Conservation (phyloP, 2,888 invertebrate genomes). For the Ophion ellenae region DNA sequence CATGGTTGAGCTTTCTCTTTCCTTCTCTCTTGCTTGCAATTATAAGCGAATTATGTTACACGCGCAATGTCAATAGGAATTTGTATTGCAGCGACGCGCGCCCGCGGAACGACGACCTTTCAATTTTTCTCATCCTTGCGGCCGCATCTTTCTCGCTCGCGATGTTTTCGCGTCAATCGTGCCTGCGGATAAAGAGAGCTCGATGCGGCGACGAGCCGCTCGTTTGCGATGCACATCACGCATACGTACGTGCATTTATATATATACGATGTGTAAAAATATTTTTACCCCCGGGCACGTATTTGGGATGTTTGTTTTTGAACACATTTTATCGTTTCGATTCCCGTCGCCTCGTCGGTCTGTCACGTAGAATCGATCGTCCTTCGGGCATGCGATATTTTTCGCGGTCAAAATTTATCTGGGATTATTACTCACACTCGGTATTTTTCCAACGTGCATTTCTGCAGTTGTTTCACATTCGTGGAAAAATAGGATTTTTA, state of each 20-base stretch:
- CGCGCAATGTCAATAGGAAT: conserved; percentile 49
- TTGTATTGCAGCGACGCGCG: conserved; percentile 34
- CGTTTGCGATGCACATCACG: conserved; percentile 22
- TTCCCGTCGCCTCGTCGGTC: background rate
- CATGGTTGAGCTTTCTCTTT: conserved; percentile 51
- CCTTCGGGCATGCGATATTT: background rate
- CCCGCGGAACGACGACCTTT: conserved; percentile 42
- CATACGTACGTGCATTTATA: background rate
- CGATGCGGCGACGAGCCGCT: conserved; percentile 23
- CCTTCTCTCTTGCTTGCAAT: conserved; percentile 37
- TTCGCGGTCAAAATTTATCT: background rate
- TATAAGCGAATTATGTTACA: conserved; percentile 43
- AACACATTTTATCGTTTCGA: background rate
- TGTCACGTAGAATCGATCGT: background rate
- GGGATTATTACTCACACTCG: too few relatives aligned
- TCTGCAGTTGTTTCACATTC: too few relatives aligned
- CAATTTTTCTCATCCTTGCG: conserved; percentile 16
- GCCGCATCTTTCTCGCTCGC: background rate
- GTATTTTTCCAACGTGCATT: too few relatives aligned
- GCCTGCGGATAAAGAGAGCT: conserved; percentile 6
- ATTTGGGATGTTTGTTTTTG: background rate
- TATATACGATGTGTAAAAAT: background rate
- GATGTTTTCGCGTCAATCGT: background rate
- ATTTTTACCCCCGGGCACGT: background rate
- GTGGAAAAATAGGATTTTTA: too few relatives aligned